Conservation (phyloP, 2,113 vertebrate genomes). For the Paedocypris sp. region DNA sequence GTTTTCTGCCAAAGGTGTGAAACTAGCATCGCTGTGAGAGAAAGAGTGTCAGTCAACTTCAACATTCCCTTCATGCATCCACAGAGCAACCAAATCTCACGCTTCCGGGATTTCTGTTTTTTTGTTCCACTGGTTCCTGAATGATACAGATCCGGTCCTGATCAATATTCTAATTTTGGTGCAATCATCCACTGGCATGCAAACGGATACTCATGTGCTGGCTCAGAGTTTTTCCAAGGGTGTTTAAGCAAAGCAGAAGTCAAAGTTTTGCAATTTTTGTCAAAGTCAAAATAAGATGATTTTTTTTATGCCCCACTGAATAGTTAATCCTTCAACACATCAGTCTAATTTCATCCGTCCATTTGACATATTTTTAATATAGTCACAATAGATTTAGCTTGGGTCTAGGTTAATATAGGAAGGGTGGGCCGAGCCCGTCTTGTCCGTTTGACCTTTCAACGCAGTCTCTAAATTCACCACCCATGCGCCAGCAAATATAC, state of each 20-base stretch:
- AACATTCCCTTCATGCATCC: slow-evolving; percentile 58
- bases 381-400: not conserved
- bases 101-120: slow-evolving; percentile 17
- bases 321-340: not conserved
- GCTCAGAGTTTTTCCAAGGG: slow-evolving; percentile 36
- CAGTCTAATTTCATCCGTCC: not conserved
- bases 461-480: slow-evolving; percentile 61
- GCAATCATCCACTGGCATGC: slow-evolving; percentile 48
- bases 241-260: not conserved
- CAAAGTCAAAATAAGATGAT: not conserved
- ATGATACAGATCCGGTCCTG: slow-evolving; percentile 33
- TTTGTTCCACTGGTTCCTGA: slow-evolving; percentile 6
- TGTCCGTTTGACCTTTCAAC: slow-evolving; percentile 49
- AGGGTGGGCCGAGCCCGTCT: not conserved
- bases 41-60: slow-evolving; percentile 62
- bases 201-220: slow-evolving; percentile 49
- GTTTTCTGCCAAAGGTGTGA: slow-evolving; percentile 44
- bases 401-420: not conserved
- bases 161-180: slow-evolving; percentile 63
- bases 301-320: too few species aligned
- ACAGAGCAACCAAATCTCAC: slow-evolving; percentile 34
- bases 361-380: not conserved
- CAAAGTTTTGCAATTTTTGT: slow-evolving; percentile 10
- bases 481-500: slow-evolving; percentile 42
- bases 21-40: slow-evolving; percentile 48